A percentile compares a stretch with the other conserved stretches of the same genome.
Conservation (phyloP, 2,113 vertebrate species). For the Nibea albiflora region DNA sequence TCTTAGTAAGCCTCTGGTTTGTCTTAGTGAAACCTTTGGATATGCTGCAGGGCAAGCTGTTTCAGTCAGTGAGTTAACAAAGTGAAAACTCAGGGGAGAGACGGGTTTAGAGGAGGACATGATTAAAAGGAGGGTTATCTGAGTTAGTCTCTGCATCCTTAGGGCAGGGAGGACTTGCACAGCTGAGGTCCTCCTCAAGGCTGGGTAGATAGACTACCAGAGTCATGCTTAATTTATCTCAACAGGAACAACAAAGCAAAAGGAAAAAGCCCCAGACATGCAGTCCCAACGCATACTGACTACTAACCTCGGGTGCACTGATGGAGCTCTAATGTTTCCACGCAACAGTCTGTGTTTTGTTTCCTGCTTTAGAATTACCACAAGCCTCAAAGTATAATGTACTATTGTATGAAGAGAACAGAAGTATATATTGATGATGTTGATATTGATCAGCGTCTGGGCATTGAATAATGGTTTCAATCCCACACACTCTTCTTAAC, state of each 20-base stretch:
- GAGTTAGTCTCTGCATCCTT: slow-evolving; percentile 23
- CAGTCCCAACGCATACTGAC: slow-evolving; percentile 15
- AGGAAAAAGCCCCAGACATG: slow-evolving; percentile 12
- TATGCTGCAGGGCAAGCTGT: not conserved
- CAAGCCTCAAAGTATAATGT: slow-evolving; percentile 12
- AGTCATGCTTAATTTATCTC: slow-evolving; percentile 57
- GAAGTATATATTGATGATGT: not conserved
- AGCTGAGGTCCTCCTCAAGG: slow-evolving; percentile 58
- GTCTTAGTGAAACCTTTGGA: not conserved
- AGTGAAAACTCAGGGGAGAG: not conserved
- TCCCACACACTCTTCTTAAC: slow-evolving; percentile 10
- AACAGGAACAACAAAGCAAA: slow-evolving; percentile 37
- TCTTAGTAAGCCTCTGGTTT: not conserved
- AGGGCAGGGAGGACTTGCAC: slow-evolving; percentile 38
- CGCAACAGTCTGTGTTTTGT: not conserved
- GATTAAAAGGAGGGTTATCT: slow-evolving; percentile 8
- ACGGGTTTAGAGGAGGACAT: not conserved
- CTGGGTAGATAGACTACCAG: slow-evolving; percentile 7
- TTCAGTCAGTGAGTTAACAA: not conserved
- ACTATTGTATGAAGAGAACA: not conserved
- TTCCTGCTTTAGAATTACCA: not conserved
- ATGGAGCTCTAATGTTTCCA: not conserved
- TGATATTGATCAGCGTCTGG: slow-evolving; percentile 41
- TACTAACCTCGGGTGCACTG: slow-evolving; percentile 5
- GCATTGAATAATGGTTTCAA: not conserved